Percentiles rank a stretch among this genome's conserved stretches.
These are phyloP conservation scores for Antheraea assamensis DNA, from an alignment of 2,888 invertebrate genomes.

Conservation along the genomic window DNA sequence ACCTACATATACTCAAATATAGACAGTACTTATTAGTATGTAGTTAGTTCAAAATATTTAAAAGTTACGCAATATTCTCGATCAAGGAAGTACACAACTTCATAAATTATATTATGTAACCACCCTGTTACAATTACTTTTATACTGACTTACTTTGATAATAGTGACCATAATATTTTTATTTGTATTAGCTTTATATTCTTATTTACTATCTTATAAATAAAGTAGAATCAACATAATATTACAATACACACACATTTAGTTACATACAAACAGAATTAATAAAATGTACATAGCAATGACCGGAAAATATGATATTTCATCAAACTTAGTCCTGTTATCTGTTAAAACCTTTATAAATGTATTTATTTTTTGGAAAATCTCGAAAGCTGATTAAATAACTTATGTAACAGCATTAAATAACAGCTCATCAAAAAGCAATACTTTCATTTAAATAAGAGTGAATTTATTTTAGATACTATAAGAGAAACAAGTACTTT, in stretches of 20 bases:
- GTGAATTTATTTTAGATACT: not conserved
- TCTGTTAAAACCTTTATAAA: not conserved
- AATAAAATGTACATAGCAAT: not conserved
- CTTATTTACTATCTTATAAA: not conserved
- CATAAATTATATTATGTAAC: not conserved
- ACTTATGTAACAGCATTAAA: not conserved
- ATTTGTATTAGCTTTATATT: not conserved
- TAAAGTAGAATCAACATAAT: not conserved
- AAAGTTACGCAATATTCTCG: not conserved
- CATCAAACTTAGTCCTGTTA: not conserved
- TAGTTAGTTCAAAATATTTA: not conserved
- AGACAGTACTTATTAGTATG: not conserved
- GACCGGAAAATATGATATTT: not conserved
- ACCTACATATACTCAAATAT: conserved; percentile 2
- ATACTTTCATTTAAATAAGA: not conserved
- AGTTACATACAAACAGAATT: not conserved
- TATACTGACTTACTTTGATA: not conserved
- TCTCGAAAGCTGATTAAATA: not conserved
- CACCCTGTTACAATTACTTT: not conserved
- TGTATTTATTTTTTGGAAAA: not conserved
- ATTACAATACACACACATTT: not conserved
- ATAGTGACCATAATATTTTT: not conserved
- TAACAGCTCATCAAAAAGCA: not conserved
- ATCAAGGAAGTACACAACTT: not conserved
- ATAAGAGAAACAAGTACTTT: not conserved